Evolutionary conservation across 2,113 vertebrate genomes (phyloP).

Genomic region (Phodopus roborovskii): DNA sequence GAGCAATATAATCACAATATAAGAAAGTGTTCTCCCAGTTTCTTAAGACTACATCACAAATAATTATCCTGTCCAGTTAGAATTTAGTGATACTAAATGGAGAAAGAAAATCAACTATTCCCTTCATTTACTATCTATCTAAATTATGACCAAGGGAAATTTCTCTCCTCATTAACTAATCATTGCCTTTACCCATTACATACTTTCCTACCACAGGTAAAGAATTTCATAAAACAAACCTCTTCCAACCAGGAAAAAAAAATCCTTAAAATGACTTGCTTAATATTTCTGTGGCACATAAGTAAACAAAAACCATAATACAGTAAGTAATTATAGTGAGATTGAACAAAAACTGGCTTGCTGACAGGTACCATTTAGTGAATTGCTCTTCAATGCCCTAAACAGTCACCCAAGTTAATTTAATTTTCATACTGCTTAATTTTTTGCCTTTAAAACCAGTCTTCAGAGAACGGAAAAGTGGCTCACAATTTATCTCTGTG

Average conservation of each 20-base stretch:
- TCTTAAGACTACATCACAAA: constrained; percentile 21
- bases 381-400: constrained; percentile 69
- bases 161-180: constrained; percentile 46
- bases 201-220: background rate
- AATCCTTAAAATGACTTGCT: constrained; percentile 51
- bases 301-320: constrained; percentile 60
- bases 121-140: constrained; percentile 25
- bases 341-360: constrained; percentile 67
- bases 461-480: constrained; percentile 44
- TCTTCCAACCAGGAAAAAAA: constrained; percentile 40
- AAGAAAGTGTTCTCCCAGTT: constrained; percentile 23
- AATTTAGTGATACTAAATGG: constrained; percentile 23
- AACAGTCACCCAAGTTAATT: constrained; percentile 70
- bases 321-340: constrained; percentile 71
- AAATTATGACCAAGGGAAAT: constrained; percentile 21
- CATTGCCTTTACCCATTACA: constrained; percentile 1
- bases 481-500: background rate
- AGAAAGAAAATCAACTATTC: constrained; percentile 33
- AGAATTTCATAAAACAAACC: constrained; percentile 52
- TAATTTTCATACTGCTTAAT: constrained; percentile 66
- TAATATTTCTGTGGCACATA: constrained; percentile 60
- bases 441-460: constrained; percentile 67
- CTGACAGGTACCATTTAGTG: constrained; percentile 69
- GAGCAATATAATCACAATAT: constrained; percentile 27
- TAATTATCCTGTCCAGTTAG: constrained; percentile 16